Evolutionary conservation across 2,113 vertebrate genomes (phyloP), one percentile per base, ranked within the genome.

Genomic region (Nycticryphes semicollaris): DNA sequence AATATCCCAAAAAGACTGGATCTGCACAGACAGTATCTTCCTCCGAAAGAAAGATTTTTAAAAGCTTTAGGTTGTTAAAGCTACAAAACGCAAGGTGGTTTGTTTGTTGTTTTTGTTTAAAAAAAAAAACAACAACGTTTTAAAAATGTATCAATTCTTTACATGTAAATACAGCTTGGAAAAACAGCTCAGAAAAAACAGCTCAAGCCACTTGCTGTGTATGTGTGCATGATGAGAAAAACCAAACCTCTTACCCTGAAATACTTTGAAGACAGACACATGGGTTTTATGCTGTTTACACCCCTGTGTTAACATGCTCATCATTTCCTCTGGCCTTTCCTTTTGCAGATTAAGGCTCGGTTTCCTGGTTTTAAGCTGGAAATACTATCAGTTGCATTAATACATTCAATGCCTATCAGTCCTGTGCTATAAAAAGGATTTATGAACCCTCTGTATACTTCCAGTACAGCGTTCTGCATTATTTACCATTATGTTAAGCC

Each of bases 101-200:
- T 33, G 4, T 14, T 28, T 53, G 43, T 39, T 23, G 4, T 30
- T 41, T 53, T 35, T n/a, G n/a, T 25, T 35, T 22, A 20, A 24
- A 47, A 45, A 59, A 75, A 41, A 28, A 20, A 4, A 69, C n/a
- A n/a, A 81, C 24, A 13, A 23, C 6, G 5, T 35, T 92, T 85
- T 41, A 47, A 84, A 88, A 91, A n/a, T 18, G 62, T 4, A 3
- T 14, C 4, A 69, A 9, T 67, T 67, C 16, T 54, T 82, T 30
- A 69, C 33, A 53, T 28, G 21, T 30, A 43, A 5, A 56, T 9
- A 56, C 1, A 82, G 35, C 23, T 76, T 83, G 50, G 22, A 39
- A 73, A 87, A 75, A 0, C 0, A 1, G 22, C 14, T 80, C 45
- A 66, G 22, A 39, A 73, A 75, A 87, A 75, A 0, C 0, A 1